Conservation (phyloP, 2,797 vertebrate genomes). For the Eptatretus atami region DNA sequence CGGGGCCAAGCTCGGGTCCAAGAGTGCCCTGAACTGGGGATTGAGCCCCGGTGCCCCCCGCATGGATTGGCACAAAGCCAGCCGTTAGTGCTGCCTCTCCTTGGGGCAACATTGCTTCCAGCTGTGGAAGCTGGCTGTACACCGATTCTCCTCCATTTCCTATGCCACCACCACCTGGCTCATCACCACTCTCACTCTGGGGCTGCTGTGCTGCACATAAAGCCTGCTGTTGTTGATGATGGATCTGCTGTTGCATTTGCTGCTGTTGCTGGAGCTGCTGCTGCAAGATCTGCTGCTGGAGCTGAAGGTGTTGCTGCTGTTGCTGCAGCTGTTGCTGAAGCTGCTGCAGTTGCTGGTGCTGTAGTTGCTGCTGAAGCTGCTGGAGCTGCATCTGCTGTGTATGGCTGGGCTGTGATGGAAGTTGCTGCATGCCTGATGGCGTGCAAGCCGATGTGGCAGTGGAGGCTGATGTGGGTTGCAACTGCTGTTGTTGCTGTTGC, state of each 20-base stretch:
- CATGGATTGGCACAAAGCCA: not conserved
- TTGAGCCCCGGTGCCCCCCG: not conserved
- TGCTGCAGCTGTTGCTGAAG: slow-evolving; percentile 1
- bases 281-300: slow-evolving; percentile 2
- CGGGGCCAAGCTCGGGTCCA: not conserved
- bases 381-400: slow-evolving; percentile 1
- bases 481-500: slow-evolving; percentile 31
- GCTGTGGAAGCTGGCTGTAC: slow-evolving; percentile 57
- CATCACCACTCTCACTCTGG: slow-evolving; percentile 22
- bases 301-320: slow-evolving; percentile 5
- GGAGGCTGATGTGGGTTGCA: slow-evolving; percentile 32
- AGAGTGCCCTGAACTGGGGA: not conserved
- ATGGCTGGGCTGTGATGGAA: not conserved
- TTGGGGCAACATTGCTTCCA: slow-evolving; percentile 46
- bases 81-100: slow-evolving; percentile 11
- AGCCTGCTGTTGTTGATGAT: slow-evolving; percentile 1
- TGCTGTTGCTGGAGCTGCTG: slow-evolving; percentile 4
- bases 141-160: slow-evolving; percentile 20
- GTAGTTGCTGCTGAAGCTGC: not conserved
- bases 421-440: not conserved
- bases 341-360: slow-evolving; percentile 2
- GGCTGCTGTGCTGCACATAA: slow-evolving; percentile 8
- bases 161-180: slow-evolving; percentile 13
- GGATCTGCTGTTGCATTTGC: slow-evolving; percentile 2
- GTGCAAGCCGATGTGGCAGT: slow-evolving; percentile 22